Conservation (phyloP, 37 sponge, comb jelly and placozoan genomes). For the Crambe crambe region DNA sequence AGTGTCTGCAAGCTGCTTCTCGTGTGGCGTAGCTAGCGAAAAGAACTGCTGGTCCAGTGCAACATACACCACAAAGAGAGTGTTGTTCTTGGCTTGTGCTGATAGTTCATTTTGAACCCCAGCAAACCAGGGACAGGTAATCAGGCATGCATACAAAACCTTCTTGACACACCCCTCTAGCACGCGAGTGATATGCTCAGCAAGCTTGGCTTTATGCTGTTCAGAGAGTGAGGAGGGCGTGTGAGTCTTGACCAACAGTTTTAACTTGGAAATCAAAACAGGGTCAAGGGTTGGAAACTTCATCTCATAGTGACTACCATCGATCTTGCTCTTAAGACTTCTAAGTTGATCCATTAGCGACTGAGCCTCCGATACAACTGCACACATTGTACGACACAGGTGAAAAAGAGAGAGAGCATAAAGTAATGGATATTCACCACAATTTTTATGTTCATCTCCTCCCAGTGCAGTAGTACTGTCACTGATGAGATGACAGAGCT, state of each 20-base stretch:
- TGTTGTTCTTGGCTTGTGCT: conserved; percentile 45
- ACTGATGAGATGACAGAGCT: conserved; percentile 5
- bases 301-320: conserved; percentile 51
- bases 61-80: conserved; percentile 66
- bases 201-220: conserved; percentile 33
- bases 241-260: conserved; percentile 40
- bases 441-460: too few species aligned
- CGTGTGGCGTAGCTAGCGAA: conserved; percentile 64
- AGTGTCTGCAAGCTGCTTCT: conserved; percentile 57
- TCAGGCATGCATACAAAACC: conserved; percentile 48
- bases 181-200: conserved; percentile 29
- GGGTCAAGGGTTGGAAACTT: conserved; percentile 33
- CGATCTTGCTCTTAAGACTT: conserved; percentile 59
- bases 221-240: conserved; percentile 59
- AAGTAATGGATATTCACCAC: too few species aligned
- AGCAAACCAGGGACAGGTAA: conserved; percentile 78
- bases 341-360: conserved; percentile 40
- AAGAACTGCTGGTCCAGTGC: conserved; percentile 73
- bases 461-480: not conserved
- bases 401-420: too few species aligned
- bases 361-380: conserved; percentile 22
- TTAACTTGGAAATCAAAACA: conserved; percentile 22
- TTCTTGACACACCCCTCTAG: conserved; percentile 54
- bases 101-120: conserved; percentile 55
- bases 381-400: too few species aligned